phyloP scores from a whole-genome alignment of 2,113 vertebrate genomes.

The Gasterosteus aculeatus region DNA sequence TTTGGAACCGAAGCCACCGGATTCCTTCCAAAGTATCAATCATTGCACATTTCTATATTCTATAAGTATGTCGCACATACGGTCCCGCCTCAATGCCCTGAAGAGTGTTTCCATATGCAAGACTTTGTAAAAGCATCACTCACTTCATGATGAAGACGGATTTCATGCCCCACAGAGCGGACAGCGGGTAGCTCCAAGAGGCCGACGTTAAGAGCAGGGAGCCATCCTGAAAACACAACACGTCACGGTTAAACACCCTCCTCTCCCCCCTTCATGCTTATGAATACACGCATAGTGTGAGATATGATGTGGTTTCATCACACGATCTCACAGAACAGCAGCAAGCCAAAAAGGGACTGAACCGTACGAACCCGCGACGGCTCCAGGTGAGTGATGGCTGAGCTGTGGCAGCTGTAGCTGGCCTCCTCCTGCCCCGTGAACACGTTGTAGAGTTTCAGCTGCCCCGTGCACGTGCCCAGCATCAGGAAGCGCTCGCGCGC shows the following conservation, averaged over 20 bases:
- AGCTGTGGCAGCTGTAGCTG: slow-evolving; percentile 97
- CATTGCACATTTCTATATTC: too few species aligned
- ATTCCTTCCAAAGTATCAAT: too few species aligned
- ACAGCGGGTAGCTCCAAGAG: slow-evolving; percentile 96
- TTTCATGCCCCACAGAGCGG: slow-evolving; percentile 98
- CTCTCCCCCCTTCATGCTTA: neutral
- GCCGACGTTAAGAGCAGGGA: slow-evolving; percentile 95
- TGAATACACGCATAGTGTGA: neutral
- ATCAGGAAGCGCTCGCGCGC: slow-evolving; percentile 97
- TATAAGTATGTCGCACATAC: neutral
- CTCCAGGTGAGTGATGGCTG: slow-evolving; percentile 96
- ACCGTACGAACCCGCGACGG: slow-evolving; percentile 89
- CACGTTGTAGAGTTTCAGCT: slow-evolving; percentile 97
- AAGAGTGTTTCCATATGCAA: neutral
- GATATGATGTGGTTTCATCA: neutral
- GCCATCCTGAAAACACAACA: slow-evolving; percentile 85
- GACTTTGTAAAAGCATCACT: slow-evolving; percentile 63
- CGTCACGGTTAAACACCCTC: neutral
- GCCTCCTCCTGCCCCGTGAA: slow-evolving; percentile 98
- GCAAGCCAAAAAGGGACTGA: neutral
- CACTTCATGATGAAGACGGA: slow-evolving; percentile 99
- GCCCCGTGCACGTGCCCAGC: slow-evolving; percentile 96
- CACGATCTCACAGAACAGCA: neutral
- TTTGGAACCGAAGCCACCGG: too few species aligned
- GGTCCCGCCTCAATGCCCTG: neutral